Conservation (phyloP, 2,113 vertebrate genomes). For the Barnardius zonarius region DNA sequence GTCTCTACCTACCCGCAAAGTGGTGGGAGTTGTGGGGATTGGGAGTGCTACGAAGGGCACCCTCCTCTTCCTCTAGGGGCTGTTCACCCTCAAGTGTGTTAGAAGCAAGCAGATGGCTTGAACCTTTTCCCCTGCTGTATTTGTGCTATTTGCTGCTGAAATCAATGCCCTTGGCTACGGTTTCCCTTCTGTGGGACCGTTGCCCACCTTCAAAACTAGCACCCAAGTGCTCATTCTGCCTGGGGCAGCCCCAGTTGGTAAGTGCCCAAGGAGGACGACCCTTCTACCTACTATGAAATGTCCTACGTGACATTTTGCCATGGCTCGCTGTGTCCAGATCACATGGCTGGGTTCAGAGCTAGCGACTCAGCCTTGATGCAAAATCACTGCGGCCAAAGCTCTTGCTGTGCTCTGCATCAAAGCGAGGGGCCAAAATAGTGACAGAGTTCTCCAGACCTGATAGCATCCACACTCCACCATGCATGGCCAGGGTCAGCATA, state of each 20-base stretch:
- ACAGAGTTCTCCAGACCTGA: neutral
- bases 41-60: neutral
- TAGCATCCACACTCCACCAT: accelerated
- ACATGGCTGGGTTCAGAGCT: neutral
- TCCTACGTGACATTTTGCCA: accelerated
- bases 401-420: accelerated
- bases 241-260: neutral
- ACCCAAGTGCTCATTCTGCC: neutral
- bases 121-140: neutral
- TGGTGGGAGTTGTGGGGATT: accelerated
- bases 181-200: neutral
- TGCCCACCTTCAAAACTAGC: neutral
- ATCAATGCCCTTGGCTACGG: neutral
- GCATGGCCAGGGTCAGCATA: accelerated
- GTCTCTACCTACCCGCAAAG: neutral
- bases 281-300: neutral
- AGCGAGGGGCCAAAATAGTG: accelerated
- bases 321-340: accelerated
- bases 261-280: neutral
- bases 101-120: accelerated
- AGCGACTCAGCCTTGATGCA: neutral
- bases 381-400: accelerated
- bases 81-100: neutral
- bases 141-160: neutral
- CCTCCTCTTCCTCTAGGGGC: neutral